Evolutionary conservation across 2,797 vertebrate species (phyloP).

Genomic region (Distichodus sexfasciatus): DNA sequence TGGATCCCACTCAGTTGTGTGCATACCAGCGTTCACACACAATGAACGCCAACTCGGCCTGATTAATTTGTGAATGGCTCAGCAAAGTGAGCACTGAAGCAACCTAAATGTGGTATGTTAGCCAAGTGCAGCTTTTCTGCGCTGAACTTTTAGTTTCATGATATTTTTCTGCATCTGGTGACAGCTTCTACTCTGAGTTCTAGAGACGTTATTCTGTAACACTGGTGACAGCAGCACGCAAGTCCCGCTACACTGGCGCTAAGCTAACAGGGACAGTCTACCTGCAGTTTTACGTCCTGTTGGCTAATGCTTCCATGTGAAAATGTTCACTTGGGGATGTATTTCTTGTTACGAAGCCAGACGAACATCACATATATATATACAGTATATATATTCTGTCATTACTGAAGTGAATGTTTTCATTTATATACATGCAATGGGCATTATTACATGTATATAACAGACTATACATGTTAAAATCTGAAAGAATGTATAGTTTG

Average conservation of each 20-base stretch:
- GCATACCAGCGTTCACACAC: constrained; percentile 59
- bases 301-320: background rate
- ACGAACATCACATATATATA: too few species aligned
- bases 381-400: constrained; percentile 64
- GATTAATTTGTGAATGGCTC: constrained; percentile 57
- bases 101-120: constrained; percentile 65
- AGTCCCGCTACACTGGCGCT: constrained; percentile 34
- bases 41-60: constrained; percentile 57
- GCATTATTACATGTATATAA: constrained; percentile 66
- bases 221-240: constrained; percentile 30
- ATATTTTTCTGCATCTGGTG: constrained; percentile 42
- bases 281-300: background rate
- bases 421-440: constrained; percentile 66
- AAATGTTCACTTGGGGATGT: background rate
- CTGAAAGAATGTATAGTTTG: constrained; percentile 62
- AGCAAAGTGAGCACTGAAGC: constrained; percentile 61
- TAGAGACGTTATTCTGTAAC: constrained; percentile 49
- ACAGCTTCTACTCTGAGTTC: constrained; percentile 49
- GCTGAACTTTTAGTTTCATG: constrained; percentile 45
- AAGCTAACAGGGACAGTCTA: constrained; percentile 11
- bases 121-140: constrained; percentile 57
- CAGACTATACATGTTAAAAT: constrained; percentile 58
- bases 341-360: background rate
- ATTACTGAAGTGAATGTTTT: constrained; percentile 68
- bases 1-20: constrained; percentile 56